Conservation (phyloP, 2,797 vertebrate genomes). For the Chaetodon trifasciatus region DNA sequence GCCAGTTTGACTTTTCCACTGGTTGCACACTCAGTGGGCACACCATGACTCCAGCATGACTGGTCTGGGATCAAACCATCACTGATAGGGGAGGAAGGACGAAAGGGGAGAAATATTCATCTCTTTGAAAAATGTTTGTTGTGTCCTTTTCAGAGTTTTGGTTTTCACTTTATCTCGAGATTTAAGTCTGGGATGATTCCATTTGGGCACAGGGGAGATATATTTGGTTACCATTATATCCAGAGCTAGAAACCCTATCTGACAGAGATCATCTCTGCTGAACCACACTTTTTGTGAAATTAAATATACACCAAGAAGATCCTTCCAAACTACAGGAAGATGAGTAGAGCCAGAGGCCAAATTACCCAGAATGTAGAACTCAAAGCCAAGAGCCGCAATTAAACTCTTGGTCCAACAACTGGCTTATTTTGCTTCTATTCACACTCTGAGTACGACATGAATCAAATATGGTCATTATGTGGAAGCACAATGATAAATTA, state of each 20-base stretch:
- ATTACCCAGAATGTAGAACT: slow-evolving; percentile 30
- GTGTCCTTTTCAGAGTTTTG: neutral
- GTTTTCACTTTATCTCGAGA: neutral
- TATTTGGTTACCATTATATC: slow-evolving; percentile 8
- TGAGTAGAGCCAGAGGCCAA: slow-evolving; percentile 15
- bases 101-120: slow-evolving; percentile 29
- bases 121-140: slow-evolving; percentile 30
- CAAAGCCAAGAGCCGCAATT: slow-evolving; percentile 27
- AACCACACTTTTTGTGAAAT: neutral
- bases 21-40: slow-evolving; percentile 57
- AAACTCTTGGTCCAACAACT: slow-evolving; percentile 21
- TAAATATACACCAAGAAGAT: neutral
- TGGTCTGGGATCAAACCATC: slow-evolving; percentile 50
- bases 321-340: slow-evolving; percentile 3
- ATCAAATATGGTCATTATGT: slow-evolving; percentile 19
- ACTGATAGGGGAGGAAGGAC: slow-evolving; percentile 25
- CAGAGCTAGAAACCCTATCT: slow-evolving; percentile 1
- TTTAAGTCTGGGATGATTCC: neutral
- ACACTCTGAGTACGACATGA: neutral
- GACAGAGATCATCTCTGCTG: neutral
- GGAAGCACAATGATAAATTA: slow-evolving; percentile 13
- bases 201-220: slow-evolving; percentile 13
- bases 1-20: slow-evolving; percentile 63
- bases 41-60: slow-evolving; percentile 52
- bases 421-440: slow-evolving; percentile 10